phyloP scores from a whole-genome alignment of 2,113 vertebrate species.

The Labrus mixtus region DNA sequence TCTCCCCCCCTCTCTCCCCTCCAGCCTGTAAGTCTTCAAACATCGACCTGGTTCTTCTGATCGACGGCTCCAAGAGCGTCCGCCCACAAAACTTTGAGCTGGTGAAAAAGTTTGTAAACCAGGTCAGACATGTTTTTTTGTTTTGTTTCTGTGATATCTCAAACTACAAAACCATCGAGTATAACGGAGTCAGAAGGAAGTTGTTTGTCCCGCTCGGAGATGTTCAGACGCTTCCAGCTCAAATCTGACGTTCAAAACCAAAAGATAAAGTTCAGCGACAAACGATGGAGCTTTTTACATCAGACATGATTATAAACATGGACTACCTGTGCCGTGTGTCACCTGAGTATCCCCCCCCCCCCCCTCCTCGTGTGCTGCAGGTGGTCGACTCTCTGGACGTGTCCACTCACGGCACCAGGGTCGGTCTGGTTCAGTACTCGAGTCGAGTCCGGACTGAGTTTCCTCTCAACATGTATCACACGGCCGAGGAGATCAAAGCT shows the following conservation, averaged over 20 bases:
- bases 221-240: too few species aligned
- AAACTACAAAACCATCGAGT: too few species aligned
- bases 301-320: not conserved
- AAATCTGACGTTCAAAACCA: too few species aligned
- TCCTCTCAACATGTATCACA: slow-evolving; percentile 91
- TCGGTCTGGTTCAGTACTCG: slow-evolving; percentile 97
- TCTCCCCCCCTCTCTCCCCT: not conserved
- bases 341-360: not conserved
- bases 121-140: slow-evolving; percentile 55
- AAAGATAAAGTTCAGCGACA: too few species aligned
- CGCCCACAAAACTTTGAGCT: slow-evolving; percentile 97
- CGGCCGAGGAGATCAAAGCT: slow-evolving; percentile 89
- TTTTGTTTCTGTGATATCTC: too few species aligned
- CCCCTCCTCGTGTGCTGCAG: slow-evolving; percentile 27
- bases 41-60: slow-evolving; percentile 93
- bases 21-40: slow-evolving; percentile 91
- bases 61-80: slow-evolving; percentile 97
- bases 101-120: slow-evolving; percentile 97
- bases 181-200: too few species aligned
- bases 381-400: slow-evolving; percentile 95
- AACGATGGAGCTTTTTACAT: too few species aligned
- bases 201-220: too few species aligned
- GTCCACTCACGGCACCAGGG: slow-evolving; percentile 89
- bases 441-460: slow-evolving; percentile 96
- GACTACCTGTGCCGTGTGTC: not conserved